Evolutionary conservation across 2,888 invertebrate species (phyloP).

Genomic region (Limenitis camilla): DNA sequence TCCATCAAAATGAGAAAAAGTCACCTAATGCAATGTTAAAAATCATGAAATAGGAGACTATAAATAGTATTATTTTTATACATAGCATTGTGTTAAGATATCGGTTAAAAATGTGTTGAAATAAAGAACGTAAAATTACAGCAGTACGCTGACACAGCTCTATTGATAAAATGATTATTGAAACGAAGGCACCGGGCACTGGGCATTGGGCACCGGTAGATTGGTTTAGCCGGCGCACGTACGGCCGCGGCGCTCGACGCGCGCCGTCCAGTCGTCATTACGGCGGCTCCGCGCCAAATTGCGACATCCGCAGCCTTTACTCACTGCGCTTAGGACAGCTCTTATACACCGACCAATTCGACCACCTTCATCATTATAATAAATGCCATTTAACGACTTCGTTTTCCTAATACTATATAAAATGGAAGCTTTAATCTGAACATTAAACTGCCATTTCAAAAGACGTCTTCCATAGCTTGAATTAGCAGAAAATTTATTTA

Average conservation of each 20-base stretch:
- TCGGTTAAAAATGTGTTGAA: not conserved
- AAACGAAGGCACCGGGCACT: constrained; percentile 27
- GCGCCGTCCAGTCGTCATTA: constrained; percentile 43
- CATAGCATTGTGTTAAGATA: too few species aligned
- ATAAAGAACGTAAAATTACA: constrained; percentile 3
- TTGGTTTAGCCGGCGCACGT: constrained; percentile 52
- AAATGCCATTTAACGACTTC: constrained; percentile 10
- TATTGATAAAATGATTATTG: constrained; percentile 28
- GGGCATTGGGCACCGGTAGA: not conserved
- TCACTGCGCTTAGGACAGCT: constrained; percentile 23
- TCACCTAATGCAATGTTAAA: too few species aligned
- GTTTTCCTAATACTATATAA: not conserved
- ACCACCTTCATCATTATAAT: constrained; percentile 24
- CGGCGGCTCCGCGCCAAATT: constrained; percentile 59
- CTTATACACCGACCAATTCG: constrained; percentile 24
- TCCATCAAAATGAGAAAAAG: too few species aligned
- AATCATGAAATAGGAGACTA: too few species aligned
- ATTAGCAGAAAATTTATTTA: not conserved
- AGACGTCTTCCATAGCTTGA: not conserved
- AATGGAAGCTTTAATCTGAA: not conserved
- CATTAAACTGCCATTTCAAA: not conserved
- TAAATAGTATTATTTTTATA: too few species aligned
- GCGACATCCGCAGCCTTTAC: constrained; percentile 52
- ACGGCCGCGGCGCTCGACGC: constrained; percentile 32
- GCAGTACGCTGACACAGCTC: constrained; percentile 16